Conservation (phyloP, 2,888 invertebrate genomes). For the Ophion costatus region DNA sequence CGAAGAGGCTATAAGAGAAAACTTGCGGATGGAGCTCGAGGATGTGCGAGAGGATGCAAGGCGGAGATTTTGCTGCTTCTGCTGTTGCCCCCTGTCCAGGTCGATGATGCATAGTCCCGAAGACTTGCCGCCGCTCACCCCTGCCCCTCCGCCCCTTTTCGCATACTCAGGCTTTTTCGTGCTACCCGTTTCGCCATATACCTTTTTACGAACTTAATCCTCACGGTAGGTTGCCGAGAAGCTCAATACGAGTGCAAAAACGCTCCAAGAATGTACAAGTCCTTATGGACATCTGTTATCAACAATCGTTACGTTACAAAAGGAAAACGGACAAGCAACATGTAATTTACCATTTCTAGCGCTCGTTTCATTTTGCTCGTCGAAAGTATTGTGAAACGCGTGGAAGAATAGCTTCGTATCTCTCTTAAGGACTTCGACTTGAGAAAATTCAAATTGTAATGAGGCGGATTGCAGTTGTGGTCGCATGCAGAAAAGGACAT, state of each 20-base stretch:
- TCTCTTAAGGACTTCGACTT: too few relatives aligned
- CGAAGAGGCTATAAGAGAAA: constrained; percentile 45
- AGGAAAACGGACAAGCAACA: not conserved
- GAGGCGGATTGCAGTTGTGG: too few relatives aligned
- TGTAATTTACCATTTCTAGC: not conserved
- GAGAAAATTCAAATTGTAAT: too few relatives aligned
- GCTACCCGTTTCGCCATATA: constrained; percentile 60
- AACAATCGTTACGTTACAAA: not conserved
- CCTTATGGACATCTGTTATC: not conserved
- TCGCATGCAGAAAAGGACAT: too few relatives aligned
- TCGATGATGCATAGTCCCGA: constrained; percentile 79
- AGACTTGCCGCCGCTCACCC: constrained; percentile 46
- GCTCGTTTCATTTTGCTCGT: not conserved
- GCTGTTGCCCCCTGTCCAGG: constrained; percentile 74
- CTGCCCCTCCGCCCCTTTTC: constrained; percentile 4
- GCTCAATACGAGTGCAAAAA: not conserved
- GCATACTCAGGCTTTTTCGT: constrained; percentile 57
- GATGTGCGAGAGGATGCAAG: constrained; percentile 53
- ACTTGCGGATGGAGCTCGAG: constrained; percentile 63
- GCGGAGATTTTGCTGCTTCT: constrained; percentile 56
- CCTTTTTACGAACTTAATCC: constrained; percentile 64
- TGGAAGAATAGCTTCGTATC: too few relatives aligned
- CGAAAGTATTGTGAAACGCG: too few relatives aligned
- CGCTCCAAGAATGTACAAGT: not conserved
- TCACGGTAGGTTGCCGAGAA: constrained; percentile 31